These are phyloP conservation scores for Mesoclemmys tuberculata DNA, from an alignment of 2,113 vertebrate species.

Conservation along the genomic window DNA sequence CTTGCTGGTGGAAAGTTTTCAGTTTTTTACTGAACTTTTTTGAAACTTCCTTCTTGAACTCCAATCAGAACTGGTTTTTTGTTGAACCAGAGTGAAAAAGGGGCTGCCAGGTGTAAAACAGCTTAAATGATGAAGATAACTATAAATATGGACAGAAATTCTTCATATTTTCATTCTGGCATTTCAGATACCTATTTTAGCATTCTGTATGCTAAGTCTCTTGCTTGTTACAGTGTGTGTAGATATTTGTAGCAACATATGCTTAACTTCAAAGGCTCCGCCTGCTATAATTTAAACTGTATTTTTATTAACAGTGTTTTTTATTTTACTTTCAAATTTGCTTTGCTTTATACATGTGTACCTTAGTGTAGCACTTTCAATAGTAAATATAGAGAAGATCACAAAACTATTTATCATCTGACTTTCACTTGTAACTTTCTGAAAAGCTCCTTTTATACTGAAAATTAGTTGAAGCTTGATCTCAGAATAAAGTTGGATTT, in stretches of 20 bases:
- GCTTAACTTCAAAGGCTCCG: neutral
- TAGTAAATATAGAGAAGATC: neutral
- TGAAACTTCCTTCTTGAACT: neutral
- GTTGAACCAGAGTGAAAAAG: neutral
- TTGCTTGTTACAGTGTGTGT: neutral
- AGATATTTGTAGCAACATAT: neutral
- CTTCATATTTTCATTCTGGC: neutral
- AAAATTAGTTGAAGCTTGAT: neutral
- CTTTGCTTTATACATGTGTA: neutral
- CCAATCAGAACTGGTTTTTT: neutral
- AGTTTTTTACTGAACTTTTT: accelerated
- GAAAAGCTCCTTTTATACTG: neutral
- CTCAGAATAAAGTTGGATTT: neutral
- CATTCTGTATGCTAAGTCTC: neutral
- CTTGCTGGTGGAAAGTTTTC: neutral
- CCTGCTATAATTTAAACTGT: neutral
- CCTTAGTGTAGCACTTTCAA: neutral
- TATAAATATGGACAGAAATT: neutral
- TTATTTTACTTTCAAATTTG: neutral
- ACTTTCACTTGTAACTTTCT: neutral
- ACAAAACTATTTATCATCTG: neutral
- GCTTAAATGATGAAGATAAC: neutral
- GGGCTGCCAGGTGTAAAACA: neutral
- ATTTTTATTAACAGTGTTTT: neutral
- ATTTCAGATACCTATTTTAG: neutral